Conservation (phyloP, 2,113 vertebrate species). For the Brachyistius frenatus region DNA sequence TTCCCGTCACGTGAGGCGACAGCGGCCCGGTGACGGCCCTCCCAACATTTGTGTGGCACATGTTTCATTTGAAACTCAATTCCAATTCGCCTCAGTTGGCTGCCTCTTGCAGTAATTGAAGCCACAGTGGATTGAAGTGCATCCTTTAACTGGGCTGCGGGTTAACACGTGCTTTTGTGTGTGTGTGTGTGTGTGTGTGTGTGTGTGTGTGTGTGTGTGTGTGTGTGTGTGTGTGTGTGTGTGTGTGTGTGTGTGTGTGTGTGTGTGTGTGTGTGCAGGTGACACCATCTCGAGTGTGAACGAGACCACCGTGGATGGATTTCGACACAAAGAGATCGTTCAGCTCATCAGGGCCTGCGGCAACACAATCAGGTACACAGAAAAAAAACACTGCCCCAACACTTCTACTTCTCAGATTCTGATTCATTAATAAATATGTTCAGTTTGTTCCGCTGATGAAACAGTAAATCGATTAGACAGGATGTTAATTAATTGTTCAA, state of each 20-base stretch:
- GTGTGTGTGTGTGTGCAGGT: slow-evolving; percentile 78
- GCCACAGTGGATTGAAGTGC: slow-evolving; percentile 10
- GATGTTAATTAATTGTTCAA: too few species aligned
- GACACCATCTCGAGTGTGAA: slow-evolving; percentile 95
- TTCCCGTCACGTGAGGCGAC: neutral
- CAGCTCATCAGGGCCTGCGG: slow-evolving; percentile 93
- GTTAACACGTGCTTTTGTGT: slow-evolving; percentile 17
- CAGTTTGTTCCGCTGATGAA: too few species aligned
- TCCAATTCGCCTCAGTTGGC: slow-evolving; percentile 24
- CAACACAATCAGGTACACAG: slow-evolving; percentile 87
- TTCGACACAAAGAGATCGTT: slow-evolving; percentile 93
- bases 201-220: slow-evolving; percentile 27
- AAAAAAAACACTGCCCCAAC: too few species aligned
- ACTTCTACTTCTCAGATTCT: neutral
- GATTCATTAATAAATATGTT: too few species aligned
- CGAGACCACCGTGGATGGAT: slow-evolving; percentile 88
- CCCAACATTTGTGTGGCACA: slow-evolving; percentile 61
- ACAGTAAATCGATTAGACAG: too few species aligned
- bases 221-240: slow-evolving; percentile 33
- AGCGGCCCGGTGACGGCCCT: too few species aligned
- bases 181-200: slow-evolving; percentile 29
- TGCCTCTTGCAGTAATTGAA: slow-evolving; percentile 18
- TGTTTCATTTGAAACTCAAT: slow-evolving; percentile 53
- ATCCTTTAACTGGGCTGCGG: slow-evolving; percentile 4
- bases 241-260: slow-evolving; percentile 24